phyloP scores from a whole-genome alignment of 1,140 invertebrate species.

The Dendrolimus punctatus region DNA sequence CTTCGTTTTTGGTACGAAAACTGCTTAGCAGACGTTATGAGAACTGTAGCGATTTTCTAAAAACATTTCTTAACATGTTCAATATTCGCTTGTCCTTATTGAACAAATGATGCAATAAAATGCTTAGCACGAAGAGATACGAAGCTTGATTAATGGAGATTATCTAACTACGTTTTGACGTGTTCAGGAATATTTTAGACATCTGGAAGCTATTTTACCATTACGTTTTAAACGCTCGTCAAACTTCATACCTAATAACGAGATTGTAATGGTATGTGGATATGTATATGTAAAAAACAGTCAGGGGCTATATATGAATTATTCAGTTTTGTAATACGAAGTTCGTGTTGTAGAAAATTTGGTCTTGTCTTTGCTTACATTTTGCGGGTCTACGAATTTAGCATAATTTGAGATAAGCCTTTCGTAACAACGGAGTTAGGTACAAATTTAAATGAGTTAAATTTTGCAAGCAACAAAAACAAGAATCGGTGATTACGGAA shows the following conservation, averaged over 20 bases:
- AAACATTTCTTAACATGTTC: no score
- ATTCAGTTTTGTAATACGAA: slow-evolving; percentile 34
- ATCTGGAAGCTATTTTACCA: slow-evolving; percentile 1
- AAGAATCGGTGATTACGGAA: no score
- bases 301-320: slow-evolving; percentile 24
- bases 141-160: no score
- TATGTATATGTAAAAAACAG: slow-evolving; percentile 23
- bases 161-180: no score
- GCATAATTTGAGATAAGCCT: slow-evolving; percentile 13
- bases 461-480: no score
- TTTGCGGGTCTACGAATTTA: slow-evolving; percentile 16
- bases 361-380: slow-evolving; percentile 12
- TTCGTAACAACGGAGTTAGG: slow-evolving; percentile 4
- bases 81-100: no score
- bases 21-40: no score
- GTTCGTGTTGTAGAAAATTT: slow-evolving; percentile 30
- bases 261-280: slow-evolving; percentile 9
- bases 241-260: slow-evolving; percentile 20
- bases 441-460: no score
- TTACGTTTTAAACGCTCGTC: not conserved
- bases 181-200: slow-evolving; percentile 6
- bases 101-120: no score
- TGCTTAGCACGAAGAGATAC: no score
- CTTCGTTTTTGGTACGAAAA: no score
- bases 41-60: no score